These are phyloP conservation scores for Episyrphus balteatus DNA, from an alignment of 1,140 invertebrate species.

Conservation along the genomic window DNA sequence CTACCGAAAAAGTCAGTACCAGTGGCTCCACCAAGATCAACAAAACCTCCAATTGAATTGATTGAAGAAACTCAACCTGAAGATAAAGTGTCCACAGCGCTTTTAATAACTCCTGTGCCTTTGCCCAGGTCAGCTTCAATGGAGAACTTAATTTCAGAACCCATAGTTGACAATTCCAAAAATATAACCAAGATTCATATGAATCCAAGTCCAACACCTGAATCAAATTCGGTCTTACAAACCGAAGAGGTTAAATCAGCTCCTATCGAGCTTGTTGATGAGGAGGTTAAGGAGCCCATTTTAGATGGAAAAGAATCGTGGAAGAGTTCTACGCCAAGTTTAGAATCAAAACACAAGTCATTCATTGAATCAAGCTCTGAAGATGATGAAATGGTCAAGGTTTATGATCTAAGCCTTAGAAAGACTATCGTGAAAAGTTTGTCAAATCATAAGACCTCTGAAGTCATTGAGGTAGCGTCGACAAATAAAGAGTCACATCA, in stretches of 20 bases:
- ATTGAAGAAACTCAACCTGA: neutral
- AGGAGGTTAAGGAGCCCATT: conserved; percentile 7
- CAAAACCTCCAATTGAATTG: neutral
- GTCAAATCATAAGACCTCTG: neutral
- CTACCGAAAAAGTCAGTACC: conserved; percentile 29
- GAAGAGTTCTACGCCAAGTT: conserved; percentile 13
- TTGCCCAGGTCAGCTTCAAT: no score
- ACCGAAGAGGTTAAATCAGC: neutral
- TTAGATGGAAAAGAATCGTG: conserved; percentile 22
- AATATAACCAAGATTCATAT: conserved; percentile 28
- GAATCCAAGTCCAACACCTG: conserved; percentile 30
- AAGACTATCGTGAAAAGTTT: conserved; percentile 20
- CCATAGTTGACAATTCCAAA: conserved; percentile 8
- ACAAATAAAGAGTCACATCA: no score
- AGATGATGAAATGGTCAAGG: conserved; percentile 32
- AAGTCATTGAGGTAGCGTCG: neutral
- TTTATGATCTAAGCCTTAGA: conserved; percentile 33
- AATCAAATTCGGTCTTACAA: conserved; percentile 23
- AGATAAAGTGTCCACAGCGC: neutral
- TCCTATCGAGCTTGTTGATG: conserved; percentile 9
- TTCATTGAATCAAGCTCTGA: conserved; percentile 31
- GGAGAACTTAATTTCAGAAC: neutral
- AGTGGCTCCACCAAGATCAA: conserved; percentile 15
- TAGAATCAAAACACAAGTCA: conserved; percentile 3
- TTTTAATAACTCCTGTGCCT: no score